Conservation (phyloP, 2,888 invertebrate species). For the Drosophila peninsularis region DNA sequence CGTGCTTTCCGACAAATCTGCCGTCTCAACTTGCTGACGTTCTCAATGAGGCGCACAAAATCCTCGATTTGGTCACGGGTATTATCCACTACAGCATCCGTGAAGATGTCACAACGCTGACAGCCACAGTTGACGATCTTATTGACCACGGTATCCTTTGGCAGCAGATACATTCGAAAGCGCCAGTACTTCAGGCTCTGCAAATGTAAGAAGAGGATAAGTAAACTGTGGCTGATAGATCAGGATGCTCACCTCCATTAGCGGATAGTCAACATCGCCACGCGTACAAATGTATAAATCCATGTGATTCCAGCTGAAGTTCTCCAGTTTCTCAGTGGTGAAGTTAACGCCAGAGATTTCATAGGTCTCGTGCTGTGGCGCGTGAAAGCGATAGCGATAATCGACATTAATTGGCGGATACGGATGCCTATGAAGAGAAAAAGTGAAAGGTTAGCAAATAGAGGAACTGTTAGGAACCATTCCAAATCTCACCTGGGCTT, state of each 20-base stretch:
- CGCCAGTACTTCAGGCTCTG: conserved; percentile 95
- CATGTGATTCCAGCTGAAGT: conserved; percentile 98
- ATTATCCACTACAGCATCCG: conserved; percentile 85
- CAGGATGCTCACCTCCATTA: conserved; percentile 89
- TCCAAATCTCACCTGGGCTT: conserved; percentile 90
- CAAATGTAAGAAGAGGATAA: conserved; percentile 21
- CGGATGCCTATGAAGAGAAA: conserved; percentile 89
- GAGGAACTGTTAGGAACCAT: background rate
- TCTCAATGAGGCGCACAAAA: conserved; percentile 93
- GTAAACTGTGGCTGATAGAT: background rate
- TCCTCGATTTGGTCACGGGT: conserved; percentile 88
- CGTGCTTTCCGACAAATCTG: conserved; percentile 90
- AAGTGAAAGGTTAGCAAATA: background rate
- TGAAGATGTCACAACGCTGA: conserved; percentile 93
- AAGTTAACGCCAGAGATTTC: conserved; percentile 98
- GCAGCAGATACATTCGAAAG: conserved; percentile 94
- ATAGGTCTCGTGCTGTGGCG: conserved; percentile 95
- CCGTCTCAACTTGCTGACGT: conserved; percentile 95
- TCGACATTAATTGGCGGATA: conserved; percentile 96
- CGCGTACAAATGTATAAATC: conserved; percentile 98
- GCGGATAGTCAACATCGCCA: conserved; percentile 95
- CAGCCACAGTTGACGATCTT: conserved; percentile 90
- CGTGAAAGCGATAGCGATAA: conserved; percentile 96
- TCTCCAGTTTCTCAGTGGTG: conserved; percentile 96
- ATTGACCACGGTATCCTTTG: conserved; percentile 91